Conservation (phyloP, 1,140 invertebrate species). For the Samia ricini region DNA sequence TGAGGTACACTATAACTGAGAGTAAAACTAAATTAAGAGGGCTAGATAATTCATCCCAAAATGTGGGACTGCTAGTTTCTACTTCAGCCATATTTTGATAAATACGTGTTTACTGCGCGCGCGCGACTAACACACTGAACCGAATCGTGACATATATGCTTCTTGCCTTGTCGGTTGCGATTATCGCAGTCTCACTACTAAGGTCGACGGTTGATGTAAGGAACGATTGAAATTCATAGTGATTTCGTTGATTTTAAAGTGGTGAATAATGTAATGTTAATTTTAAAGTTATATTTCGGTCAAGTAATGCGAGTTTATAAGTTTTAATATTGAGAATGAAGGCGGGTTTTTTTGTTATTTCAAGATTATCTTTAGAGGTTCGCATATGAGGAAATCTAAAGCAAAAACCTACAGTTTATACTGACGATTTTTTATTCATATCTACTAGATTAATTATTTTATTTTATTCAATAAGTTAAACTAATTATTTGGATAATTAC, state of each 20-base stretch:
- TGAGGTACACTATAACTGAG: conserved; percentile 60
- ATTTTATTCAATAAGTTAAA: too few relatives aligned
- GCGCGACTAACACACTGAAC: conserved; percentile 49
- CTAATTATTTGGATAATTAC: too few relatives aligned
- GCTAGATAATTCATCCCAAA: conserved; percentile 66
- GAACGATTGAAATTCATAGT: conserved; percentile 3
- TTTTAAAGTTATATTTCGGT: background rate
- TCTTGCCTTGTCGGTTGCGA: conserved; percentile 24
- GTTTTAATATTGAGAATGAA: background rate
- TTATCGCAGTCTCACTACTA: conserved; percentile 45
- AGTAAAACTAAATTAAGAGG: conserved; percentile 60
- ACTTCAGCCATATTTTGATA: conserved; percentile 52
- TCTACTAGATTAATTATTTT: too few relatives aligned
- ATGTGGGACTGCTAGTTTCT: conserved; percentile 32
- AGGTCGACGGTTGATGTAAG: conserved; percentile 43
- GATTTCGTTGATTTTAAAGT: conserved; percentile 4
- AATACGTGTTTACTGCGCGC: conserved; percentile 43
- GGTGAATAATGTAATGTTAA: background rate
- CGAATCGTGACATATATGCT: background rate
- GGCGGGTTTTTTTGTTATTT: background rate
- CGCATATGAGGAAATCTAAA: background rate
- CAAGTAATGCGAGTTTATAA: background rate
- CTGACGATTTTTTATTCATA: background rate
- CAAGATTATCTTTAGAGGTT: background rate
- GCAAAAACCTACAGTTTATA: background rate